Evolutionary conservation across 2,113 vertebrate species (phyloP), one percentile per base, ranked within the genome.

Genomic region (Neolamprologus modestus): DNA sequence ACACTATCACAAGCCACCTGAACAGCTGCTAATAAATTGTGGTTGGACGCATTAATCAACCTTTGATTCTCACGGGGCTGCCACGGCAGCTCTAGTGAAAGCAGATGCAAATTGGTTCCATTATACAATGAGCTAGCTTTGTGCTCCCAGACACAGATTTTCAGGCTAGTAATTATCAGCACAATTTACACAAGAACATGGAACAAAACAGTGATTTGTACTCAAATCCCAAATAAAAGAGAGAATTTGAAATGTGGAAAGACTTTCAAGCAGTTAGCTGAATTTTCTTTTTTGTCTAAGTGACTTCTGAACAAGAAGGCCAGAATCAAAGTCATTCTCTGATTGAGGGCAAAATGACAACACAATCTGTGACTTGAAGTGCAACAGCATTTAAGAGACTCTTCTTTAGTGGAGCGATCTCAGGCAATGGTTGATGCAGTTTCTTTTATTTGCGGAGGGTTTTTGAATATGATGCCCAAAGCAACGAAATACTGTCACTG

Each of bases 61-160:
- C 94, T 94, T 90, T 95, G 93, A 91, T 91, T 96, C 92, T 89
- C 91, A 79, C 81, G 81, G 84, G 92, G 85, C 89, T 83, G 17
- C 84, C 86, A 68, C 84, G 61, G 78, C 88, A 82, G 87, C 82
- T 71, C 84, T 42, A 31, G 83, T 88, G 84, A 91, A 90, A 87
- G 90, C 87, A 86, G 92, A 94, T 94, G 93, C 92, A 95, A 95
- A 95, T 94, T 86, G 88, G 78, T 91, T 93, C 90, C 83, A 91
- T 93, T 92, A 93, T 89, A 90, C 88, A 87, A 90, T 82, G 85
- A 88, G 85, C 84, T 89, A 71, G 86, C 86, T 89, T 93, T 90
- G 87, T 91, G 83, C 87, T 84, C 82, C 81, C 52, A 90, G 87
- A 90, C 81, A 89, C 31, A 83, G 83, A 92, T 78, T 92, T 91